Conservation (phyloP, 2,113 vertebrate species). For the Eubucco bourcierii region DNA sequence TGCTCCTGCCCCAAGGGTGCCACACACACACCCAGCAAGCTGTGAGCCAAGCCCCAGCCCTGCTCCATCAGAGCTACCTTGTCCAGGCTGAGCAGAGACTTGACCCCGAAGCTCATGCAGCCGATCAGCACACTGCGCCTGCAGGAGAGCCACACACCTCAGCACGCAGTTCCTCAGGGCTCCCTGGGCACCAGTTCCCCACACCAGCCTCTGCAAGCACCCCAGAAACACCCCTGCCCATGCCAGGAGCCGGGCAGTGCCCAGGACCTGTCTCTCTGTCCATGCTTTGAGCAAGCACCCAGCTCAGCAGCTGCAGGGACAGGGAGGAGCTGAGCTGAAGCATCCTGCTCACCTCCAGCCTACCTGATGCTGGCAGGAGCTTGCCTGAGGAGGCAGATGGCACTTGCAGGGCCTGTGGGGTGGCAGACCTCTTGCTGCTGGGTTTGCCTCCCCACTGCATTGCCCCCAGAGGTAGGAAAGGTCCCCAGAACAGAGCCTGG, state of each 20-base stretch:
- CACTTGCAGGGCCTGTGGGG: not conserved
- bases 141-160: not conserved
- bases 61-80: slow-evolving; percentile 72
- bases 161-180: not conserved
- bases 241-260: not conserved
- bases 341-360: not conserved
- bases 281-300: not conserved
- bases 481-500: not conserved
- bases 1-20: not conserved
- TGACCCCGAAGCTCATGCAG: slow-evolving; percentile 91
- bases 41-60: not conserved
- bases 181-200: not conserved
- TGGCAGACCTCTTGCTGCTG: not conserved
- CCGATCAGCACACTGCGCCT: slow-evolving; percentile 82
- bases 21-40: not conserved
- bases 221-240: not conserved
- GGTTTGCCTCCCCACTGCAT: not conserved
- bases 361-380: not conserved
- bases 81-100: slow-evolving; percentile 81
- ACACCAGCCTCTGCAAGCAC: not conserved
- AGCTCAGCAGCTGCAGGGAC: not conserved
- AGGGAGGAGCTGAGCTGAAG: not conserved
- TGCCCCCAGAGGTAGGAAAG: not conserved
- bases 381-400: not conserved
- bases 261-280: not conserved